Conservation (phyloP, 92 coral and sea anemone genomes). For the Palythoa grandiflora region DNA sequence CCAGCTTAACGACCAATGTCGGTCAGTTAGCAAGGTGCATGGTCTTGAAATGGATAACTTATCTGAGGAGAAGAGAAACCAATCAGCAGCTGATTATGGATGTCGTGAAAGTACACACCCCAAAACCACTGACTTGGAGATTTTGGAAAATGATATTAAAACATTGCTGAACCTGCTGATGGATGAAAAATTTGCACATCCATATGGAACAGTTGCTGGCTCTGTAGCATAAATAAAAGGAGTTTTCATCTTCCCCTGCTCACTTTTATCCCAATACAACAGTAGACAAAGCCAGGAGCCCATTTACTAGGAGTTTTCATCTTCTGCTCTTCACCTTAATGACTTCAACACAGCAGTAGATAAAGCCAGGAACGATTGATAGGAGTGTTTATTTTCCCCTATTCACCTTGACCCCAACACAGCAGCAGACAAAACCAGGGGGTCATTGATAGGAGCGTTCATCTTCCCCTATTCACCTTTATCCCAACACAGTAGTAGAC, state of each 20-base stretch:
- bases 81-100: neutral
- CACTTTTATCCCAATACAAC: no score
- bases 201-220: conserved; percentile 97
- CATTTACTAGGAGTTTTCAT: neutral
- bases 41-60: neutral
- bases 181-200: conserved; percentile 98
- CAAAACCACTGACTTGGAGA: conserved; percentile 70
- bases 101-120: neutral
- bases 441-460: no score
- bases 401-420: no score
- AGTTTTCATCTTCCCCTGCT: neutral
- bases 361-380: no score
- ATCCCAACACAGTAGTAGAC: no score
- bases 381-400: no score
- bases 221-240: conserved; percentile 78
- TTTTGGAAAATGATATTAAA: conserved; percentile 80
- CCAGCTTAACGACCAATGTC: conserved; percentile 30
- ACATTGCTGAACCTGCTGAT: conserved; percentile 79
- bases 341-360: no score
- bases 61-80: neutral
- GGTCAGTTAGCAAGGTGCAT: conserved; percentile 42
- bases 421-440: no score
- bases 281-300: neutral
- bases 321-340: no score
- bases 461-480: no score